Evolutionary conservation across 2,797 vertebrate genomes (phyloP).

Genomic region (Neosalanx taihuensis): DNA sequence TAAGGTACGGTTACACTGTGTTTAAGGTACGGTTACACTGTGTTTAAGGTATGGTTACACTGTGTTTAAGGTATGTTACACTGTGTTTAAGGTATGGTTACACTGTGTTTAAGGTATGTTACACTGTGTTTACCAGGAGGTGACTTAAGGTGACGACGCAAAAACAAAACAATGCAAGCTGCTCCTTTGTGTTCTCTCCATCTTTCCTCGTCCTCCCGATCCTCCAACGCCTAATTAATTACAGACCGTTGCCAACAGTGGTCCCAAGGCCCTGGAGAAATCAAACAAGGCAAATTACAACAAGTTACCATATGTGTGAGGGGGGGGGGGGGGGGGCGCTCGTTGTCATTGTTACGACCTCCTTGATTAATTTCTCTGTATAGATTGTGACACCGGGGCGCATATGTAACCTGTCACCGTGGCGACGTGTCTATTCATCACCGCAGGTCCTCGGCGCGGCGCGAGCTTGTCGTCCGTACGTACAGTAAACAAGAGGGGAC

Average conservation of each 20-base stretch:
- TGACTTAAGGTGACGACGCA: constrained; percentile 31
- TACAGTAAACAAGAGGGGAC: constrained; percentile 71
- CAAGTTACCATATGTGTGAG: constrained; percentile 52
- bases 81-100: too few species aligned
- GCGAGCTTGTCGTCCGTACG: neutral
- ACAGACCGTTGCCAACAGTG: constrained; percentile 60
- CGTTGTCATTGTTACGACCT: constrained; percentile 58
- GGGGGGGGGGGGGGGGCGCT: constrained; percentile 21
- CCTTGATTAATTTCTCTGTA: constrained; percentile 76
- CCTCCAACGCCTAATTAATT: constrained; percentile 72
- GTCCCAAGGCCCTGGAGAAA: constrained; percentile 71
- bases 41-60: too few species aligned
- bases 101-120: too few species aligned
- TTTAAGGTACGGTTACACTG: too few species aligned
- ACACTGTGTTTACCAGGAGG: constrained; percentile 6
- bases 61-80: too few species aligned
- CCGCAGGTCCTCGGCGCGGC: constrained; percentile 36
- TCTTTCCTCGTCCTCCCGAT: constrained; percentile 12
- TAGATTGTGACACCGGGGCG: constrained; percentile 71
- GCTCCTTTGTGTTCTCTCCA: constrained; percentile 11
- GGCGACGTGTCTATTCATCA: constrained; percentile 75
- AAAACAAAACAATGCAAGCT: neutral
- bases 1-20: too few species aligned
- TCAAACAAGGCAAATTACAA: constrained; percentile 72
- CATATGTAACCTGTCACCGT: constrained; percentile 75